Conservation (phyloP, 2,888 invertebrate genomes). For the Meteorus colon region DNA sequence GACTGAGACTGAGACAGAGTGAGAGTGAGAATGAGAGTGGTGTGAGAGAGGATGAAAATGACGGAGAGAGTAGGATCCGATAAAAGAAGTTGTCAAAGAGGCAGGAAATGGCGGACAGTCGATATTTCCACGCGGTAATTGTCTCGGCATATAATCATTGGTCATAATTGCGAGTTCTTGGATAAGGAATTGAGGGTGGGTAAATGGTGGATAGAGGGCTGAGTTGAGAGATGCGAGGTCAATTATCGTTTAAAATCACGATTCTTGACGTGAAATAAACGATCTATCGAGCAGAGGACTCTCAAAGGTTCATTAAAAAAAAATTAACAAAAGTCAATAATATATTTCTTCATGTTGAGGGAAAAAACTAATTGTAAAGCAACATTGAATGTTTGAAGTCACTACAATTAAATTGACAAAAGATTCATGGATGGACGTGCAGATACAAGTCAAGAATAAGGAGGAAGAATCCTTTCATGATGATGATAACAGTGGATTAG, state of each 20-base stretch:
- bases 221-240: constrained; percentile 38
- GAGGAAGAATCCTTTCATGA: constrained; percentile 37
- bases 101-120: constrained; percentile 48
- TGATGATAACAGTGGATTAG: constrained; percentile 42
- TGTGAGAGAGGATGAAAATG: constrained; percentile 12
- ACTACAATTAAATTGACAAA: constrained; percentile 9
- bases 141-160: constrained; percentile 66
- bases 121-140: constrained; percentile 65
- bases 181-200: constrained; percentile 29
- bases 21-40: constrained; percentile 6
- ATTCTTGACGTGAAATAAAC: constrained; percentile 24
- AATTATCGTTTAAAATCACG: constrained; percentile 47
- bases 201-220: not conserved
- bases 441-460: constrained; percentile 17
- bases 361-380: not conserved
- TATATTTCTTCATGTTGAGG: not conserved
- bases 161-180: constrained; percentile 59
- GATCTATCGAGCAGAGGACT: constrained; percentile 2
- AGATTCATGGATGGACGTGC: not conserved
- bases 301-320: constrained; percentile 11
- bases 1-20: not conserved
- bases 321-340: constrained; percentile 15
- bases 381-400: not conserved
- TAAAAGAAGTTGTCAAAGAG: constrained; percentile 71
- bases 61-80: constrained; percentile 58